Evolutionary conservation across 2,888 invertebrate species (phyloP).

Genomic region (Nymphalis polychloros): DNA sequence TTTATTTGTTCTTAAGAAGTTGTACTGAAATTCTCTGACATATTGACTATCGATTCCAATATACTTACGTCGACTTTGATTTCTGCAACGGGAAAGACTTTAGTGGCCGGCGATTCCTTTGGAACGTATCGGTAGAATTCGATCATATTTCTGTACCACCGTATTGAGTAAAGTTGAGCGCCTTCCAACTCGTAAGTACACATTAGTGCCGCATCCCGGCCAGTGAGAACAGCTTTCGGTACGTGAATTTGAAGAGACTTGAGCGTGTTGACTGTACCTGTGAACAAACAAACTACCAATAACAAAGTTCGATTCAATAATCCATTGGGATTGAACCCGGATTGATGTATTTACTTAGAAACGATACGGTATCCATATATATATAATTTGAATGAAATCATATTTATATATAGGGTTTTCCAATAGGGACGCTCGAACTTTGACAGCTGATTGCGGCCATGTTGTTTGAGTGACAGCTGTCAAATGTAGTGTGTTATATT

Average conservation of each 20-base stretch:
- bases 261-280: constrained; percentile 72
- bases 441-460: too few relatives aligned
- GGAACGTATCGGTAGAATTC: constrained; percentile 90
- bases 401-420: too few relatives aligned
- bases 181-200: constrained; percentile 83
- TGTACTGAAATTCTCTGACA: background rate
- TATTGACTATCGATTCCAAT: background rate
- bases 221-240: constrained; percentile 79
- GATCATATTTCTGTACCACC: constrained; percentile 88
- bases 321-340: constrained; percentile 15
- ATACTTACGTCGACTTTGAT: constrained; percentile 88
- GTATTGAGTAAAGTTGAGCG: constrained; percentile 87
- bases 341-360: constrained; percentile 16
- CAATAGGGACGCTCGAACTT: too few relatives aligned
- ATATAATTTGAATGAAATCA: background rate
- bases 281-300: constrained; percentile 33
- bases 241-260: constrained; percentile 77
- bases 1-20: background rate
- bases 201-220: constrained; percentile 75
- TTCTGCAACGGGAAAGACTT: constrained; percentile 85
- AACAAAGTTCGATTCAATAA: constrained; percentile 23
- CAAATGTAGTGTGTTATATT: too few relatives aligned
- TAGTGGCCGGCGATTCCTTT: constrained; percentile 86
- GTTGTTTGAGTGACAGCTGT: too few relatives aligned
- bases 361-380: background rate